Percentiles rank a stretch among this genome's conserved stretches.
These are phyloP conservation scores for Acipenser oxyrinchus DNA, from an alignment of 2,797 vertebrate genomes.

Conservation along the genomic window DNA sequence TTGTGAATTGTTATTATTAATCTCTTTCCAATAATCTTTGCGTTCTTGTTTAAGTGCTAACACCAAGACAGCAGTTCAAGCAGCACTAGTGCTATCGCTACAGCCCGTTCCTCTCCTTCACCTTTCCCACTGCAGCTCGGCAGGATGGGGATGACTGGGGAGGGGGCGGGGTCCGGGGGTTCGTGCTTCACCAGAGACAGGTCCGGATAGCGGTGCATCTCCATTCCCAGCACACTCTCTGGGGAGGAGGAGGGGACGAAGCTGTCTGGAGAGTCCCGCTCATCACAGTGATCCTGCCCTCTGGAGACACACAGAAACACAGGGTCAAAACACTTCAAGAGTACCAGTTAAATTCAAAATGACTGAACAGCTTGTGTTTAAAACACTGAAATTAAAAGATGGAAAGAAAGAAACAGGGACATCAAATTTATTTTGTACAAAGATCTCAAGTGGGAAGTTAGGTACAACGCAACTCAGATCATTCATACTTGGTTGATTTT, in stretches of 20 bases:
- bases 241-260: conserved; percentile 96
- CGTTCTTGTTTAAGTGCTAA: no score
- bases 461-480: no score
- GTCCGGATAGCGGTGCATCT: conserved; percentile 90
- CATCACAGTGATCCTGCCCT: conserved; percentile 83
- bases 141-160: conserved; percentile 88
- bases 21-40: no score
- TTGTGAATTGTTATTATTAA: no score
- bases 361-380: background rate
- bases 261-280: conserved; percentile 88
- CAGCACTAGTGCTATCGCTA: background rate
- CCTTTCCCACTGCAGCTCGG: conserved; percentile 84
- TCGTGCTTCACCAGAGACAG: conserved; percentile 87
- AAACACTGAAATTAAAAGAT: background rate
- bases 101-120: conserved; percentile 28
- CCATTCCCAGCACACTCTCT: conserved; percentile 90
- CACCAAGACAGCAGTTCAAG: no score
- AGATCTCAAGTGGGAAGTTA: no score
- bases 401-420: background rate
- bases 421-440: no score
- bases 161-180: conserved; percentile 77
- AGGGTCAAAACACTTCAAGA: background rate
- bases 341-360: background rate
- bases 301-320: conserved; percentile 43
- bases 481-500: no score